A percentile compares a stretch with the other conserved stretches of the same genome.
Evolutionary conservation across 2,888 invertebrate species (phyloP).

Genomic region (Zaprionus obscuricornis): DNA sequence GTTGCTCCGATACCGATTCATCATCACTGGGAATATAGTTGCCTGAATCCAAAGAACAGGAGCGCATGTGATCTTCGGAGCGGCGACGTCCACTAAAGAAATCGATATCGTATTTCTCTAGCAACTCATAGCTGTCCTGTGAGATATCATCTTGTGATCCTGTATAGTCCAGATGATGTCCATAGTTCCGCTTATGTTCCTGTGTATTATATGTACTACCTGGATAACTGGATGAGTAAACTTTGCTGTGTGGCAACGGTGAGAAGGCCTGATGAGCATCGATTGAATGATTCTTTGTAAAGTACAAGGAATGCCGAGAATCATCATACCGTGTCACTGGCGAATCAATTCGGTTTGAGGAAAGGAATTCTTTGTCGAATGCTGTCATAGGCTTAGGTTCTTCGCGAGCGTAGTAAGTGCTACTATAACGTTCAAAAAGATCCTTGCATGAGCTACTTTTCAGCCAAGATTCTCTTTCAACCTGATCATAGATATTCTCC

Average conservation of each 20-base stretch:
- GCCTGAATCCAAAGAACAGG: constrained; percentile 90
- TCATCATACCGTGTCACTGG: constrained; percentile 90
- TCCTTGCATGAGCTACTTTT: constrained; percentile 93
- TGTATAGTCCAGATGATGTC: constrained; percentile 83
- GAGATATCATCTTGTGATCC: constrained; percentile 94
- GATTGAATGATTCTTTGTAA: constrained; percentile 86
- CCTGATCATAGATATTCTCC: constrained; percentile 81
- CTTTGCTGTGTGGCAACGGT: constrained; percentile 87
- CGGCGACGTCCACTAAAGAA: constrained; percentile 81
- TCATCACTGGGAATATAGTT: constrained; percentile 91
- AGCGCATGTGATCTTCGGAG: constrained; percentile 85
- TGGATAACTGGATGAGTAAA: constrained; percentile 94
- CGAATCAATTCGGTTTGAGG: constrained; percentile 86
- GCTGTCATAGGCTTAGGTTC: constrained; percentile 83
- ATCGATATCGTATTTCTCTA: constrained; percentile 88
- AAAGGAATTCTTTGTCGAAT: constrained; percentile 83
- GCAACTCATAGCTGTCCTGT: constrained; percentile 93
- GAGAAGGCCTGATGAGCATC: constrained; percentile 88
- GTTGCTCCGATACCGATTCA: constrained; percentile 86
- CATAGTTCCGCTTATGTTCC: constrained; percentile 85
- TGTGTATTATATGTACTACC: constrained; percentile 88
- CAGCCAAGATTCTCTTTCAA: constrained; percentile 86
- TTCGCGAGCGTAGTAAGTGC: constrained; percentile 86
- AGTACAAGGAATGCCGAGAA: constrained; percentile 86
- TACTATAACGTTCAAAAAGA: constrained; percentile 87